A percentile compares a stretch with the other conserved stretches of the same genome.
Evolutionary conservation across 2,797 vertebrate species (phyloP).

Genomic region (Aulostomus chinensis): DNA sequence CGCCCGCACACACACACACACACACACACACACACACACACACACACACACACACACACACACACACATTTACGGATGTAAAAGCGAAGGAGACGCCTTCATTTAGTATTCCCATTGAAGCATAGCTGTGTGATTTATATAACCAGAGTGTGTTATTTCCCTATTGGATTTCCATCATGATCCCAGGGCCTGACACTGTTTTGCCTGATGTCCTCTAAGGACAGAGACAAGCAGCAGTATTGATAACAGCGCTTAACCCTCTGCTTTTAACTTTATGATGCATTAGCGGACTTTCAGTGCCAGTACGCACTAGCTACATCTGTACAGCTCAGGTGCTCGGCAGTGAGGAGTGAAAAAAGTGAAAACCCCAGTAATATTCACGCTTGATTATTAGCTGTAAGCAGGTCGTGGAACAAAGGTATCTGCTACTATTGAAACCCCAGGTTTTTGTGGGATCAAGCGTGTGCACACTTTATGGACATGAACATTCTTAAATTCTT

Average conservation of each 20-base stretch:
- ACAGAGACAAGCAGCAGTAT: conserved; percentile 4
- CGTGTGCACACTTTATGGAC: too few relatives aligned
- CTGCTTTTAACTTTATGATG: conserved; percentile 1
- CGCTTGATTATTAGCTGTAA: too few relatives aligned
- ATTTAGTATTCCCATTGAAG: conserved; percentile 45
- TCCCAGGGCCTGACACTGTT: conserved; percentile 2
- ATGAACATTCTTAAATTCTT: too few relatives aligned
- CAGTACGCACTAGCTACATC: too few relatives aligned
- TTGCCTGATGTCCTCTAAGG: conserved; percentile 12
- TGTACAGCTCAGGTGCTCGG: too few relatives aligned
- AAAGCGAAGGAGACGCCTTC: conserved; percentile 17
- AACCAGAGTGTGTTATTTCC: conserved; percentile 28
- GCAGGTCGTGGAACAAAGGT: too few relatives aligned
- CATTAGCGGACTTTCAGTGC: too few relatives aligned
- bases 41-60: conserved; percentile 4
- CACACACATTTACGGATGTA: conserved; percentile 6
- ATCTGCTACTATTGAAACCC: too few relatives aligned
- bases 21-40: conserved; percentile 2
- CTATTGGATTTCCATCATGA: conserved; percentile 18
- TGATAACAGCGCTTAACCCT: conserved; percentile 28
- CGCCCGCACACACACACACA: conserved; percentile 4
- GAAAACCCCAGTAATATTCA: too few relatives aligned
- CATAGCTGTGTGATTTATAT: conserved; percentile 12
- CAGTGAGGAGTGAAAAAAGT: too few relatives aligned
- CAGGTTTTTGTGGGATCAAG: too few relatives aligned